Evolutionary conservation across 2,888 invertebrate genomes (phyloP), one percentile per base, ranked within the genome.

Genomic region (Horisme vitalbata): DNA sequence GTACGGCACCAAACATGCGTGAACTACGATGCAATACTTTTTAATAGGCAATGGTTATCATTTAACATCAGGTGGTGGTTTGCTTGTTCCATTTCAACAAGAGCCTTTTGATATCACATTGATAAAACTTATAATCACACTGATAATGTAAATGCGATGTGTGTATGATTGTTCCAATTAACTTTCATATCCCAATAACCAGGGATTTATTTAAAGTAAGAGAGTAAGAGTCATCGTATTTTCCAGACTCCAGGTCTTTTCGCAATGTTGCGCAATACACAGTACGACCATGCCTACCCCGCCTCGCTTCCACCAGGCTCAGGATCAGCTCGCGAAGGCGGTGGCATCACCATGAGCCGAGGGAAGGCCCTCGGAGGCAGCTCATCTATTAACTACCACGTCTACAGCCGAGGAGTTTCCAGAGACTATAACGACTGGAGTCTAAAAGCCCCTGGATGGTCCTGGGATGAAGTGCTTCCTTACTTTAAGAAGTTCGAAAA

Each of bases 401-500:
- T 80, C 2, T 76, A 79, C 44, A 56, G 66, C 2, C 63, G 81
- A 46, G 80, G 80, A 13, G 70, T 71, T 2, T 69, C 72, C 0
- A 55, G 63, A 24, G 80, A 80, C 50, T 80, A 75, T 34, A 65
- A 79, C 8, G 58, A 65, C 1, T 80, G 80, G 80, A 61, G 46
- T 10, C 27, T 52, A 31, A 44, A 60, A 35, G 71, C 74, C 8
- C 69, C 72, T 4, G 81, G 80, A 1, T 80, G 80, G 80, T 64
- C 63, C 20, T 80, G 81, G 81, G 24, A 56, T 3, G 60, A 66
- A 7, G 72, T 65, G 2, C 62, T 78, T 0, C 47, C 63, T 11
- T 80, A 80, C 49, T 79, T 76, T 43, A 76, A 71, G 34, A 80
- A 79, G 49, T 52, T 69, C 7, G 80, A 80, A 69, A 63, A 65